Evolutionary conservation across 2,113 vertebrate genomes (phyloP), one percentile per base, ranked within the genome.

Genomic region (Pachypanchax playfairii): DNA sequence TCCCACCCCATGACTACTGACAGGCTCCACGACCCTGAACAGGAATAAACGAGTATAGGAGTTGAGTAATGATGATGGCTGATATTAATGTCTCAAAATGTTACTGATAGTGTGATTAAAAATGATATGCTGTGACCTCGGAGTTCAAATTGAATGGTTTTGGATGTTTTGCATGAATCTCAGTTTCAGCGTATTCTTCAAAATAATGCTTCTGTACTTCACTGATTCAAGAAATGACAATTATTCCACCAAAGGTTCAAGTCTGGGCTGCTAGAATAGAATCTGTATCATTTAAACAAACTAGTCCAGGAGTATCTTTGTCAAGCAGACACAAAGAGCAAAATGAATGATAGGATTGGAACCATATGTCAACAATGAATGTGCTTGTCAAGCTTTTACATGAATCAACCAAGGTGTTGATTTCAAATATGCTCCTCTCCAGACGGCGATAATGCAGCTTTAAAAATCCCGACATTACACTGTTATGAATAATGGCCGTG

Each of bases 401-500:
- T 67, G 60, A 76, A 52, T 79, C 58, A 61, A 35, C 57, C n/a
- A 6, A 35, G 48, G 31, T 42, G 36, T 60, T 33, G 44, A 78
- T 52, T 66, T 28, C 56, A 24, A 26, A 58, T 13, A 38, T 38
- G 59, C 64, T 71, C 36, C 46, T 44, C 41, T 53, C 11, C 66
- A 66, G 48, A 67, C 56, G 51, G 46, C 42, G 44, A 39, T 60
- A 68, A 79, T 31, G 18, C 50, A 20, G 48, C 56, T 56, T 68
- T 15, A 50, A 46, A 68, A 75, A 66, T 52, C 31, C 38, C 53
- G 52, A 54, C 38, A 68, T 83, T 66, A 71, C 47, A 69, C 47
- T 21, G 59, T 71, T 68, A 70, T 65, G 63, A 57, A 72, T 6
- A 44, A 75, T 77, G 68, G 81, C 75, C 73, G 14, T 58, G 33